phyloP scores from a whole-genome alignment of 2,888 invertebrate genomes.

The Pemphredon lugubris region DNA sequence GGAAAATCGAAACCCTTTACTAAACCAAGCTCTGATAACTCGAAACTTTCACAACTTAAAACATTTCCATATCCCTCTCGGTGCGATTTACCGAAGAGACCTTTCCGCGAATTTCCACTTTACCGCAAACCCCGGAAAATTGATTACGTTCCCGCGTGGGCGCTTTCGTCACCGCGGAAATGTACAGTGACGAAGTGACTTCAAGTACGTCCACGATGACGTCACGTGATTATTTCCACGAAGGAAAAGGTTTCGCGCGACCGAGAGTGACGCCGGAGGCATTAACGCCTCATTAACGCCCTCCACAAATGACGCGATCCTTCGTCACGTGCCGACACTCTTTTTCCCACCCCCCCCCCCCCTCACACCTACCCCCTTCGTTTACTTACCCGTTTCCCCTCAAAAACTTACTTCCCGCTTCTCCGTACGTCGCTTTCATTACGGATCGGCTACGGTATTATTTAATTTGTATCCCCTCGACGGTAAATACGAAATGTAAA shows the following conservation, averaged over 20 bases:
- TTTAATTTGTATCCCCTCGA: too few relatives aligned
- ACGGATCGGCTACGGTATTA: too few relatives aligned
- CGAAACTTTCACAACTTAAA: too few relatives aligned
- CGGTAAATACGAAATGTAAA: too few relatives aligned
- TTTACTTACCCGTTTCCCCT: not conserved
- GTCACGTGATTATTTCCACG: conserved; percentile 62
- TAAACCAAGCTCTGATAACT: too few relatives aligned
- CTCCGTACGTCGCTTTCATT: not conserved
- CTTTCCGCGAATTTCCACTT: not conserved
- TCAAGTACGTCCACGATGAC: conserved; percentile 19
- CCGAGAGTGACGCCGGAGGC: conserved; percentile 61
- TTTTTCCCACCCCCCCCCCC: conserved; percentile 4
- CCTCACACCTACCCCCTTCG: too few relatives aligned
- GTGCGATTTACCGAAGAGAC: too few relatives aligned
- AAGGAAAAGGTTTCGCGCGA: conserved; percentile 10
- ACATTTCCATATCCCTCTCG: too few relatives aligned
- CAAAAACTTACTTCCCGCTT: conserved; percentile 11
- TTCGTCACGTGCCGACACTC: conserved; percentile 61
- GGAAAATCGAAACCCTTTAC: too few relatives aligned
- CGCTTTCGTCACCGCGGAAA: conserved; percentile 1
- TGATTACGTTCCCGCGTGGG: too few relatives aligned
- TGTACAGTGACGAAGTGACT: not conserved
- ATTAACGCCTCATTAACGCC: conserved; percentile 73
- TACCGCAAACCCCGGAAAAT: not conserved
- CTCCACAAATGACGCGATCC: conserved; percentile 68